Evolutionary conservation across 2,888 invertebrate genomes (phyloP), one percentile per base, ranked within the genome.

Genomic region (Xestoiulus laeticollis): DNA sequence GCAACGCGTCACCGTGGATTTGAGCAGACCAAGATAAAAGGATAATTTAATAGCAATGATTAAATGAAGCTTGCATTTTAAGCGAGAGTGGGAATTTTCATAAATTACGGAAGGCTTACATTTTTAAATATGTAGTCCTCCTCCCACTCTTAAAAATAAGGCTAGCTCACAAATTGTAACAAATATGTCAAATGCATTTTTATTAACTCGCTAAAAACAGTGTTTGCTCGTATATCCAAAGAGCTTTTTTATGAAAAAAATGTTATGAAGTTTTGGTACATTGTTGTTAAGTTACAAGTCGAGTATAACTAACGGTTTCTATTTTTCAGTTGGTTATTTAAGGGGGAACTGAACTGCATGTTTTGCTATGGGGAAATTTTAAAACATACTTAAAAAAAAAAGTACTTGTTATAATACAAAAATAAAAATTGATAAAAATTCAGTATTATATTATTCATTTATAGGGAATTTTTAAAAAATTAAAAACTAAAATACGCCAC

Each of bases 21-120:
- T 1, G n/a, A 59, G 59, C 59, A n/a, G 59, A n/a, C 59, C n/a
- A 3, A 59, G 59, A 59, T 59, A 59, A 59, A 59, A 3, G 59
- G 59, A 59, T 59, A 59, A 59, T 59, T 59, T 59, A 59, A 59
- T 59, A 59, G 59, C 59, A n/a, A 59, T 59, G 59, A 59, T 59
- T 59, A 59, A 59, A 59, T 59, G 59, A 59, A 59, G 59, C 59
- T 59, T 3, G 59, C 59, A 3, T 59, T 59, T 59, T 19, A 59
- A n/a, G 59, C 59, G n/a, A n/a, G 59, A 59, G 59, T 59, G 59
- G 59, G 59, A 59, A 59, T 59, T 59, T 59, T 59, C 59, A n/a
- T 59, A 59, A 59, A 59, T 59, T 59, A 59, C 59, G 59, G 59
- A 4, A 6, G 59, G n/a, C 43, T 43, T 43, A 43, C 6, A 43